These are phyloP conservation scores for Echiichthys vipera DNA, from an alignment of 2,797 vertebrate genomes.

Conservation along the genomic window DNA sequence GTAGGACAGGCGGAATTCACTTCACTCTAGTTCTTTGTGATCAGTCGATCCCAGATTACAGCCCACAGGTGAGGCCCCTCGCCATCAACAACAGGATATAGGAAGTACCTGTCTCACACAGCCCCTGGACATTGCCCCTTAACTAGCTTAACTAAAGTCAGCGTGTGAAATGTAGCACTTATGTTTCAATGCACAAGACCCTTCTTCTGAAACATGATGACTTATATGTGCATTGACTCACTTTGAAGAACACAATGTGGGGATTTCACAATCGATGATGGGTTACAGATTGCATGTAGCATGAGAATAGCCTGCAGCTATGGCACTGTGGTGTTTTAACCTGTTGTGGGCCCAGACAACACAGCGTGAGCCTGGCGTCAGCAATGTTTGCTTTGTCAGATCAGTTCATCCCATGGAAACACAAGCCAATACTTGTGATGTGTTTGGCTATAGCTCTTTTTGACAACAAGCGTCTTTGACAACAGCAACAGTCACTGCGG, in stretches of 20 bases:
- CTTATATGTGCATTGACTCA: conserved; percentile 3
- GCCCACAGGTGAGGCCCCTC: conserved; percentile 88
- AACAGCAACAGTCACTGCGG: conserved; percentile 44
- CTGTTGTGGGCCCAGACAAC: conserved; percentile 74
- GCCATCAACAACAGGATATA: conserved; percentile 82
- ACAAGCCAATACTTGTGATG: conserved; percentile 70
- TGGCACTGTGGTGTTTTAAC: conserved; percentile 67
- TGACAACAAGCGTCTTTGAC: conserved; percentile 52
- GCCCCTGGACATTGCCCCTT: conserved; percentile 66
- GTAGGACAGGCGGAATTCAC: conserved; percentile 94
- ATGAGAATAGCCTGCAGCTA: conserved; percentile 68
- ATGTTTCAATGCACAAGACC: conserved; percentile 1
- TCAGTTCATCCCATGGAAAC: conserved; percentile 64
- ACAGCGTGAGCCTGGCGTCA: conserved; percentile 66
- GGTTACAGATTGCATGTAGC: conserved; percentile 42
- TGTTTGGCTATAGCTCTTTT: conserved; percentile 51
- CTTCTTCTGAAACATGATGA: conserved; percentile 5
- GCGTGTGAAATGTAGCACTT: neutral
- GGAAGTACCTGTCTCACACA: conserved; percentile 75
- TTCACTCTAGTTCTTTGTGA: conserved; percentile 92
- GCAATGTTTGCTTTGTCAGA: conserved; percentile 63
- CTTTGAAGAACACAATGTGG: conserved; percentile 6
- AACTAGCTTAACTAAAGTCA: conserved; percentile 31
- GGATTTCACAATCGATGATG: conserved; percentile 27
- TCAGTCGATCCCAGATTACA: conserved; percentile 87